Evolutionary conservation across 1,140 invertebrate species (phyloP).

Genomic region (Lithobius niger): DNA sequence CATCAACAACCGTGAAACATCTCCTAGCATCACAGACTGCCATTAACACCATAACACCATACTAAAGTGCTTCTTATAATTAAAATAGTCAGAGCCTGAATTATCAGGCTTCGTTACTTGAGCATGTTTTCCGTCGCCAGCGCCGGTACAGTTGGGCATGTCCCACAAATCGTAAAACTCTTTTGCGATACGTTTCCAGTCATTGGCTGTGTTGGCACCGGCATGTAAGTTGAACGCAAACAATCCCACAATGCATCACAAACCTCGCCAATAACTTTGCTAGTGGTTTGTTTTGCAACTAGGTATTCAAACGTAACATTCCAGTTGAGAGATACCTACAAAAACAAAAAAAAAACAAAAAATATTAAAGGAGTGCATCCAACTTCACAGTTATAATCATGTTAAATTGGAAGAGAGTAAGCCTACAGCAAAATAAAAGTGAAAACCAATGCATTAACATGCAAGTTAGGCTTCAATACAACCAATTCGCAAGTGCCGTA

Average conservation of each 20-base stretch:
- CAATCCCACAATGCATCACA: conserved; percentile 17
- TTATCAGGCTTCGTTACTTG: conserved; percentile 16
- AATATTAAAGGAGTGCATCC: too few relatives aligned
- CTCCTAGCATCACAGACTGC: conserved; percentile 29
- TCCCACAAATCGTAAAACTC: conserved; percentile 25
- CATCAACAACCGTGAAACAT: conserved; percentile 27
- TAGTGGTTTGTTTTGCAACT: conserved; percentile 12
- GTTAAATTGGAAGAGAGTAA: too few relatives aligned
- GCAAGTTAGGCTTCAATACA: too few relatives aligned
- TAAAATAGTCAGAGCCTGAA: conserved; percentile 26
- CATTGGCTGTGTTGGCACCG: neutral
- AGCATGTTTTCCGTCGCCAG: conserved; percentile 34
- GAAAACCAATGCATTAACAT: too few relatives aligned
- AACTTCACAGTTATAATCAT: too few relatives aligned
- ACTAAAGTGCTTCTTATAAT: conserved; percentile 34
- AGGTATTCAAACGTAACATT: neutral
- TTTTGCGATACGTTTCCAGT: conserved; percentile 15
- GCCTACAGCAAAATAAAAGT: too few relatives aligned
- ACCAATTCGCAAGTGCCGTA: too few relatives aligned
- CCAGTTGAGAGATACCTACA: neutral
- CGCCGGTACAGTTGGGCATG: conserved; percentile 28
- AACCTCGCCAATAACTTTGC: conserved; percentile 15
- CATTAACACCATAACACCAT: conserved; percentile 29
- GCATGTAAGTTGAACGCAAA: conserved; percentile 15
- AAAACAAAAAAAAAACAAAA: too few relatives aligned